phyloP scores from a whole-genome alignment of 2,113 vertebrate species.

The Protobothrops mucrosquamatus region DNA sequence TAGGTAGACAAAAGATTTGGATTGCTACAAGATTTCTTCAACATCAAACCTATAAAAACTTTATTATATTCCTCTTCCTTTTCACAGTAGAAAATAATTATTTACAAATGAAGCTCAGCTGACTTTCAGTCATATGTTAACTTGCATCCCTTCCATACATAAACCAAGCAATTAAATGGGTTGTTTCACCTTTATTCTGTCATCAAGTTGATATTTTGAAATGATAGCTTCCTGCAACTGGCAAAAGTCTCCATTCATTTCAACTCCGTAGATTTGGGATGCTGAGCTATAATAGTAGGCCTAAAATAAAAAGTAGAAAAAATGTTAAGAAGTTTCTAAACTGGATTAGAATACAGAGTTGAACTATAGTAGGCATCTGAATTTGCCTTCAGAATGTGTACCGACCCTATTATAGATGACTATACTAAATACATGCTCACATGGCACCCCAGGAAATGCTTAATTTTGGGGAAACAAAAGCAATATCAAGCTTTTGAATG shows the following conservation, averaged over 20 bases:
- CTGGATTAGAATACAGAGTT: background rate
- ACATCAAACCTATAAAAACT: background rate
- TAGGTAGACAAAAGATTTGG: background rate
- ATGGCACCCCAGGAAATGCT: background rate
- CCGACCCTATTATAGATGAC: background rate
- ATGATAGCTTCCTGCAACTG: slow-evolving; percentile 80
- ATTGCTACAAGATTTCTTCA: background rate
- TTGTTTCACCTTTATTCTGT: slow-evolving; percentile 82
- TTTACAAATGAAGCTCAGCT: background rate
- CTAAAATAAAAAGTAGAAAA: slow-evolving; percentile 69
- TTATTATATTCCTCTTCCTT: background rate
- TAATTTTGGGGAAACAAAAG: background rate
- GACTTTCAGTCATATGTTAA: background rate
- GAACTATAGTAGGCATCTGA: background rate
- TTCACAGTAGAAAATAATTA: background rate
- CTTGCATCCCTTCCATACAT: slow-evolving; percentile 13
- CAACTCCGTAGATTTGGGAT: slow-evolving; percentile 79
- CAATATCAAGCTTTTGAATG: background rate
- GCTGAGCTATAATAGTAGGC: slow-evolving; percentile 89
- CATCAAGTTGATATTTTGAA: slow-evolving; percentile 80
- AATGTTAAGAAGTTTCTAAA: slow-evolving; percentile 31
- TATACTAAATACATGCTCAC: background rate
- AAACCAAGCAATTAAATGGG: background rate
- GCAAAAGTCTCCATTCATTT: slow-evolving; percentile 88
- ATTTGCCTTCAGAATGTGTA: background rate